Evolutionary conservation across 2,888 invertebrate species (phyloP), one percentile per base, ranked within the genome.

Genomic region (Diogma glabrata): DNA sequence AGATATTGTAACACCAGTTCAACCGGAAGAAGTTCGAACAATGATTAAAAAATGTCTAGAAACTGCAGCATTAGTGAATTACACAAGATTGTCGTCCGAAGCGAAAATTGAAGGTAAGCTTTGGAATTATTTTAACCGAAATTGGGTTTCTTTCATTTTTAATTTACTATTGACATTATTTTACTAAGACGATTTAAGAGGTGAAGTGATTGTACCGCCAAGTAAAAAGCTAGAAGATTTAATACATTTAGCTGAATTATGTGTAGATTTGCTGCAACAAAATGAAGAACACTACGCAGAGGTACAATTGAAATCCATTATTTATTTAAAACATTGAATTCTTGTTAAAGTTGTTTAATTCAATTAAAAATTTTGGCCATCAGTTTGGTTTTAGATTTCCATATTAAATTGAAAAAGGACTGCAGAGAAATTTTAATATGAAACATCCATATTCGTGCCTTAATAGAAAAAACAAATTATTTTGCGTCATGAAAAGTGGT

Each of bases 231-330:
- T 99, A 49, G 96, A 99, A 68, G 96, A 97, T 68, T 78, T 99
- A 52, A 93, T 96, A 63, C 94, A 92, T 67, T 79, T 99, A 59
- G 94, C 97, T 12, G 97, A 99, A 69, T 78, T 97, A 45, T 99
- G 99, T 73, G 96, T 99, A 50, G 99, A 99, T 70, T 79, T 99
- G 36, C 74, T 99, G 56, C 97, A 97, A 71, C 97, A 99, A 72
- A 99, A 99, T 68, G 97, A 99, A 75, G 99, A 99, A 72, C 96
- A 99, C 70, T 99, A 99, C 73, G 94, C 97, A 58, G 97, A 99
- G 91, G 97, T 99, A 80, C 26, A 8, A n/a, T n/a, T n/a, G n/a
- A n/a, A n/a, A n/a, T 4, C 52, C 48, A 51, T 48, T 30, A 49
- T 7, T 47, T 49, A 7, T 28, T 30, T 48, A 14, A 20, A 14